Conservation (phyloP, 2,797 vertebrate species). For the Sylvilagus floridanus region DNA sequence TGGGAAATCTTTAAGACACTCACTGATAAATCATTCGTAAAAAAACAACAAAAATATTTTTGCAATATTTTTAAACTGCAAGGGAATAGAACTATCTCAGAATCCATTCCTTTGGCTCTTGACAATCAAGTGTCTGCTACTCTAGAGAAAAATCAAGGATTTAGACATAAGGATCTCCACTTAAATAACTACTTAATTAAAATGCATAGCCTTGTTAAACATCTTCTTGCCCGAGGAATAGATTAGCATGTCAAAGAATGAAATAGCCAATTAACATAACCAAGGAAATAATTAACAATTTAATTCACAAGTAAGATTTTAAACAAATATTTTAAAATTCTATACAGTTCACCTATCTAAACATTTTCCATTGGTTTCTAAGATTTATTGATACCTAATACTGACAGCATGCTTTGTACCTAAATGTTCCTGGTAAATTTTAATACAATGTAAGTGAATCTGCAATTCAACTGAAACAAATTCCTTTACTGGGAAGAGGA, state of each 20-base stretch:
- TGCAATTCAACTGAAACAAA: constrained; percentile 43
- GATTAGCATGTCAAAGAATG: constrained; percentile 64
- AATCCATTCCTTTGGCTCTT: constrained; percentile 60
- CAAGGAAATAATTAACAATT: constrained; percentile 42
- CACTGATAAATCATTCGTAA: neutral
- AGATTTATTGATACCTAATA: constrained; percentile 11
- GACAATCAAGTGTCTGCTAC: constrained; percentile 14
- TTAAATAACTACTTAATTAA: constrained; percentile 70
- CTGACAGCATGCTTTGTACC: constrained; percentile 31
- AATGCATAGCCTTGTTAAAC: constrained; percentile 48
- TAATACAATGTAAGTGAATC: constrained; percentile 22
- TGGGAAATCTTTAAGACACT: constrained; percentile 58
- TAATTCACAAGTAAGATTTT: constrained; percentile 54
- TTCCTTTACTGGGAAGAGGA: constrained; percentile 54
- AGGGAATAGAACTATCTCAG: neutral
- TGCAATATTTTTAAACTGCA: constrained; percentile 51
- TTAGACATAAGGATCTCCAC: constrained; percentile 1
- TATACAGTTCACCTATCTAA: constrained; percentile 47
- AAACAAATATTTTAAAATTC: constrained; percentile 62
- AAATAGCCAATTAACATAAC: constrained; percentile 58
- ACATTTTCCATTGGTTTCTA: constrained; percentile 62
- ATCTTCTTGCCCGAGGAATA: constrained; percentile 49
- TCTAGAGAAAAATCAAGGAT: constrained; percentile 45
- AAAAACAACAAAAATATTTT: constrained; percentile 13
- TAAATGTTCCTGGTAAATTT: constrained; percentile 48